Percentiles rank a stretch among this genome's conserved stretches.
Evolutionary conservation across 2,888 invertebrate species (phyloP).

Genomic region (Caenorhabditis uteleia): DNA sequence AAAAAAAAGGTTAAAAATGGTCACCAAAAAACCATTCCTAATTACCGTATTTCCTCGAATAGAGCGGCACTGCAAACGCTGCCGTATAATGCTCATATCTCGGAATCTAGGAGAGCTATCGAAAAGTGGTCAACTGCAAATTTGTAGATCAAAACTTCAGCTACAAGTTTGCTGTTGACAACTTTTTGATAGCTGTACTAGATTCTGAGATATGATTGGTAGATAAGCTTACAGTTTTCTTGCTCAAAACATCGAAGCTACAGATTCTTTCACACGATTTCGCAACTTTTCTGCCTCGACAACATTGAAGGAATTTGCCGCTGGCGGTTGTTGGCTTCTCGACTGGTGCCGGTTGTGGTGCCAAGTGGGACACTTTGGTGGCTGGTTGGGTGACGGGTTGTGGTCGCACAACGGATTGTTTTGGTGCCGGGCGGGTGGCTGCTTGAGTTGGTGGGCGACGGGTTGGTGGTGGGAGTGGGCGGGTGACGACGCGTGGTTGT

Average conservation of each 20-base stretch:
- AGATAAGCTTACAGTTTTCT: slow-evolving; percentile 61
- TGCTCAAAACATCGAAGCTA: slow-evolving; percentile 63
- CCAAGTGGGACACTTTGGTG: slow-evolving; percentile 10
- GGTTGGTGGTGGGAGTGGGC: slow-evolving; percentile 22
- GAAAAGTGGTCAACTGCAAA: no score
- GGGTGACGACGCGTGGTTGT: background rate
- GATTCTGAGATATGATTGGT: no score
- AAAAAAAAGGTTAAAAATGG: background rate
- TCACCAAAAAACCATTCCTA: no score
- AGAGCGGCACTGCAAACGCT: no score
- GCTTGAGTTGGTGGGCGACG: slow-evolving; percentile 8
- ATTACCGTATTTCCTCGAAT: no score
- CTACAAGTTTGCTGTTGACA: no score
- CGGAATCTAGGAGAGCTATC: no score
- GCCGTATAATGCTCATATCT: no score
- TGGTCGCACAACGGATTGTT: no score
- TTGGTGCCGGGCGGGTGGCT: background rate
- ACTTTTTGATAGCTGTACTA: no score
- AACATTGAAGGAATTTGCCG: slow-evolving; percentile 62
- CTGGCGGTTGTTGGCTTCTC: slow-evolving; percentile 45
- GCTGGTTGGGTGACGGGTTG: background rate
- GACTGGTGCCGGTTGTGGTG: slow-evolving; percentile 17
- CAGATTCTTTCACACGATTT: slow-evolving; percentile 62
- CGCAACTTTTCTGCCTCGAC: slow-evolving; percentile 52
- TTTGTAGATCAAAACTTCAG: no score